phyloP scores from a whole-genome alignment of 2,113 vertebrate genomes.

The Deroptyus accipitrinus region DNA sequence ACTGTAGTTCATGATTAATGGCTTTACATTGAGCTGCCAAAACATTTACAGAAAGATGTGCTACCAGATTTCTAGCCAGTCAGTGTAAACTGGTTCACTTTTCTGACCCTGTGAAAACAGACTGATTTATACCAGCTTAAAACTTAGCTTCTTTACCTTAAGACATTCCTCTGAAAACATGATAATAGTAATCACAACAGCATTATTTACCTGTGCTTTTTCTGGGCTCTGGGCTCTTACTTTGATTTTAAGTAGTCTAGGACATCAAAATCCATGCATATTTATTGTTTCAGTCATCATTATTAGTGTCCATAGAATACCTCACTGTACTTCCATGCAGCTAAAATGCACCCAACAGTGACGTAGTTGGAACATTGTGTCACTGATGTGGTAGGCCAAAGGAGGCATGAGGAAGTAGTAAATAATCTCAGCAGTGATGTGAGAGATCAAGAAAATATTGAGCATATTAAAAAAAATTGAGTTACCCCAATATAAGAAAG shows the following conservation, averaged over 20 bases:
- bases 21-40: constrained; percentile 1
- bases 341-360: background rate
- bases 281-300: background rate
- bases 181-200: background rate
- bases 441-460: background rate
- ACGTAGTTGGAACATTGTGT: background rate
- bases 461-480: background rate
- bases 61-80: background rate
- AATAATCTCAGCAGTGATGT: background rate
- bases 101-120: background rate
- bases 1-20: constrained; percentile 25
- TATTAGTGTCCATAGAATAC: background rate
- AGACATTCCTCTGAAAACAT: background rate
- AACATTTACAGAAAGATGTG: background rate
- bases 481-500: background rate
- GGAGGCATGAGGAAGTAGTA: background rate
- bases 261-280: background rate
- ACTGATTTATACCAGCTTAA: background rate
- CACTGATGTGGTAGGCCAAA: background rate
- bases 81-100: background rate
- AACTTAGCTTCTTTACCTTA: background rate
- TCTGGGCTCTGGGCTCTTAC: background rate
- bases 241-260: background rate
- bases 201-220: background rate
- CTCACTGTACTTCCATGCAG: background rate